Evolutionary conservation across 2,888 invertebrate species (phyloP).

Genomic region (Sarcophaga rosellei): DNA sequence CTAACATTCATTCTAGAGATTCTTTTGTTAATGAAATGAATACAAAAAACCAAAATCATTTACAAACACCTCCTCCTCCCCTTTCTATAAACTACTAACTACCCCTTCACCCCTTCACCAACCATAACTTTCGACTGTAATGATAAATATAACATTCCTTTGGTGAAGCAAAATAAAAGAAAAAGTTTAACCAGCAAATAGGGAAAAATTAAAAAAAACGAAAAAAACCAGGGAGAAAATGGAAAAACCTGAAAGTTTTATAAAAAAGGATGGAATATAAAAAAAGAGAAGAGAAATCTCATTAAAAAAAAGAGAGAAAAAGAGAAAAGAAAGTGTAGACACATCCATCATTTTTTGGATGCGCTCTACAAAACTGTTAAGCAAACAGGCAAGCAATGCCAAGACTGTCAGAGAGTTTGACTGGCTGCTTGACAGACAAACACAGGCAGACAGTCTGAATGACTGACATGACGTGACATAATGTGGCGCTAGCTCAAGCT

Average conservation of each 20-base stretch:
- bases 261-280: neutral
- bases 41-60: too few species aligned
- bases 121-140: neutral
- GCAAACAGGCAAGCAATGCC: constrained; percentile 7
- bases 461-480: constrained; percentile 16
- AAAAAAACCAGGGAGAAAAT: neutral
- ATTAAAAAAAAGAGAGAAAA: constrained; percentile 16
- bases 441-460: neutral
- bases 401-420: constrained; percentile 8
- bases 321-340: constrained; percentile 10
- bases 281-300: constrained; percentile 7
- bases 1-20: neutral
- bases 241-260: neutral
- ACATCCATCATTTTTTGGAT: constrained; percentile 64
- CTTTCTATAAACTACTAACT: neutral
- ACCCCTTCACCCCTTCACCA: neutral
- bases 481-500: constrained; percentile 13
- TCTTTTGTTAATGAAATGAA: constrained; percentile 18
- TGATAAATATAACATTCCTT: constrained; percentile 36
- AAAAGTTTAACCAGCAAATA: constrained; percentile 52
- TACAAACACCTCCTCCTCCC: neutral
- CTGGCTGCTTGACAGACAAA: neutral
- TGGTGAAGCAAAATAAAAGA: constrained; percentile 13
- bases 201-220: constrained; percentile 5
- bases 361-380: constrained; percentile 30